Evolutionary conservation across 2,113 vertebrate genomes (phyloP), one percentile per base, ranked within the genome.

Genomic region (Gnathonemus longibarbis): DNA sequence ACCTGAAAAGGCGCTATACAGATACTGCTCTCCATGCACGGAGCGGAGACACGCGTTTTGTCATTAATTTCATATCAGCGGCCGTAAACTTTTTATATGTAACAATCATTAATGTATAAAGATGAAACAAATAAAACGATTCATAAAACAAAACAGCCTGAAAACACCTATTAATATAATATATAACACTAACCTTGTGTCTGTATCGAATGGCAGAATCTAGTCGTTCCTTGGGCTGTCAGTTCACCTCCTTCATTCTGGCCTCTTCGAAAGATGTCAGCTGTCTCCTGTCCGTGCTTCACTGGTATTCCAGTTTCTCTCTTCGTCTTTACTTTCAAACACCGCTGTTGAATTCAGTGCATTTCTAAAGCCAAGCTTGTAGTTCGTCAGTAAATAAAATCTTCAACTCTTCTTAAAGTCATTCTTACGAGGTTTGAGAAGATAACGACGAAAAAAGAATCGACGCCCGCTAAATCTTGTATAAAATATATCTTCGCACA

Each of bases 151-250:
- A 45, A 84, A 46, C 15, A 45, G 5, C 17, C 5, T 5, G 15
- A 45, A 35, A 45, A 84, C 15, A 46, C 42, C 6, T 39, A 8
- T 21, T 21, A 39, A n/a, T n/a, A 45, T 46, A 84, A 45, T 84
- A 46, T 11, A 45, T 45, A n/a, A 46, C 4, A 94, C 95, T 94
- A 2, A 96, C 95, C 95, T 95, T 94, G 89, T 88, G 1, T 91
- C 48, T 58, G 86, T 89, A 89, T n/a, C 3, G 83, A 80, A 42
- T 27, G 19, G 80, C 39, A 48, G 83, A 84, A 48, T n/a, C 8
- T 27, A 39, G 42, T 21, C 39, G 83, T 24, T 46, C 21, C 42
- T 39, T 48, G 45, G 83, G 17, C 83, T 48, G 15, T 48, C 6
- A 21, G 45, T 46, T 48, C 42, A 48, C 19, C 3, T 21, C 80